Percentiles rank a stretch among this genome's conserved stretches.
Evolutionary conservation across 1,140 invertebrate genomes (phyloP).

Genomic region (Brachystomella parvula): DNA sequence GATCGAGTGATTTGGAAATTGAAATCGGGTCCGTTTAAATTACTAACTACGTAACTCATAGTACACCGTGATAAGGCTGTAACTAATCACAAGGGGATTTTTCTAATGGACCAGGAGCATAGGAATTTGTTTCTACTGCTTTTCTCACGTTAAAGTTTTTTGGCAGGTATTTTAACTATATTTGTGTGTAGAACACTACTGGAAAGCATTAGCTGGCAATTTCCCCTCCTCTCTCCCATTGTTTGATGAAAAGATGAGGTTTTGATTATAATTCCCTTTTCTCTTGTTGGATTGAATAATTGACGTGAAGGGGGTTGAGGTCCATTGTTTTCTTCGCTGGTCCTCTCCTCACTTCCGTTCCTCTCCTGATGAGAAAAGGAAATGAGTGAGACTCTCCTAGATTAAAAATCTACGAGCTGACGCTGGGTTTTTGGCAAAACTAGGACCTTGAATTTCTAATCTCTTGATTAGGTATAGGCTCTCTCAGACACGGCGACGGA

Average conservation of each 20-base stretch:
- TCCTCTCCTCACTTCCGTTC: conserved; percentile 10
- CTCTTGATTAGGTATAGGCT: neutral
- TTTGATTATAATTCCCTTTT: too few species aligned
- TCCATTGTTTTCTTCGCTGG: neutral
- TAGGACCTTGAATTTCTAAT: neutral
- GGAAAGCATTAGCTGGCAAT: too few species aligned
- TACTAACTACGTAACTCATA: too few species aligned
- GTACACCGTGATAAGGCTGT: too few species aligned
- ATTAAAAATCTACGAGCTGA: neutral
- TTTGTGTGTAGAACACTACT: too few species aligned
- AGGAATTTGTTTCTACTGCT: neutral
- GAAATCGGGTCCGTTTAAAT: neutral
- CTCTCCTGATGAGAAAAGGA: conserved; percentile 4
- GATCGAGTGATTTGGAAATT: neutral
- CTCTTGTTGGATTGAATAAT: too few species aligned
- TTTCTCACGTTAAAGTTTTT: neutral
- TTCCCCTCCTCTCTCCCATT: too few species aligned
- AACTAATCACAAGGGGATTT: neutral
- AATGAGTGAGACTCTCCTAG: neutral
- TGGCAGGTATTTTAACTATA: too few species aligned
- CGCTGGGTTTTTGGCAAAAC: neutral
- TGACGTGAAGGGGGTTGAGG: too few species aligned
- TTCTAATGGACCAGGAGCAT: neutral
- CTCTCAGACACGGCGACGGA: neutral
- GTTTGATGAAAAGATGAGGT: too few species aligned